Evolutionary conservation across 2,113 vertebrate genomes (phyloP), one percentile per base, ranked within the genome.

Genomic region (Lophura nycthemera): DNA sequence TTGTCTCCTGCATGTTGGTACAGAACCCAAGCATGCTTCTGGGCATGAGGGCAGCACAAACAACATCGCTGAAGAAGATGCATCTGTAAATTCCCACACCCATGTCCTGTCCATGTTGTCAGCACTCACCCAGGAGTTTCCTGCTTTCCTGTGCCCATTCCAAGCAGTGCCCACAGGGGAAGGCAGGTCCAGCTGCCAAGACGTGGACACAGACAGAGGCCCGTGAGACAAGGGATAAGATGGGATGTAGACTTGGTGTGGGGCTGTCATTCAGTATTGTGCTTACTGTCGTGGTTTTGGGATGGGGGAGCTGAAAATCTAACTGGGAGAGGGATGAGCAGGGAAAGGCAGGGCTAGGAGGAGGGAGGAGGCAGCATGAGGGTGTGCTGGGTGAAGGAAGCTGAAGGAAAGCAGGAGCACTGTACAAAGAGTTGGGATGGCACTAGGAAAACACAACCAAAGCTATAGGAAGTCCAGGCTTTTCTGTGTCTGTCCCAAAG

Each of bases 91-190:
- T 91, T 60, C 74, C 66, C 63, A 19, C 32, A 1, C 25, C 29
- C 2, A 0, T 18, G 73, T 13, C 56, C 69, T 18, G 59, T 5
- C 57, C 1, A 0, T 19, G 18, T n/a, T 12, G 6, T 13, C 9
- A 1, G 21, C 0, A 0, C 43, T 22, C 5, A 0, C 40, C 73
- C 52, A 3, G 57, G 20, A 36, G 71, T 21, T 21, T 1, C 48
- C 14, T 2, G 4, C 65, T 61, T 22, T 59, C 13, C 43, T 1
- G 36, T 4, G n/a, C 43, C 12, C 2, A 5, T 10, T 59, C 57
- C 5, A 5, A 42, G 86, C 20, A 1, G 50, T 17, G 76, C 57
- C 30, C 12, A 1, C 15, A 34, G 40, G 42, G 15, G 63, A 40
- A 29, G 43, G 38, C 79, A 70, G 30, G 36, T 50, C 43, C 50